Percentiles rank a stretch among this genome's conserved stretches.
Evolutionary conservation across 2,888 invertebrate species (phyloP).

Genomic region (Prenolepis imparis): DNA sequence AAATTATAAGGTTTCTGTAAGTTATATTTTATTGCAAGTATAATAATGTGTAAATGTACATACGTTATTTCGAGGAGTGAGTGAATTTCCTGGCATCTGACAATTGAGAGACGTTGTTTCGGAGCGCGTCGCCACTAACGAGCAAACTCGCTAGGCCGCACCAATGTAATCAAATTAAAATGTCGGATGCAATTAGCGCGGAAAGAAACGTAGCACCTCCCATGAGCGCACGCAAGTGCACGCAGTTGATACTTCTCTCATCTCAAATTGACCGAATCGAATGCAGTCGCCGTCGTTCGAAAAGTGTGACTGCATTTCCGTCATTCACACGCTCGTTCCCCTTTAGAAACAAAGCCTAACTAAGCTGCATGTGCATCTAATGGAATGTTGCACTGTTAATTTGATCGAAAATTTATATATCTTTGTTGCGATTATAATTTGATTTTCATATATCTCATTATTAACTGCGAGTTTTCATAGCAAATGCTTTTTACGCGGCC

Average conservation of each 20-base stretch:
- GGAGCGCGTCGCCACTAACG: conserved; percentile 42
- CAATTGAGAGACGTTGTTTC: background rate
- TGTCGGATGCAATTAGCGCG: conserved; percentile 62
- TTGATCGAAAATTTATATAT: background rate
- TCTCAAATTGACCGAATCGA: conserved; percentile 39
- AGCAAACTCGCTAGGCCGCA: conserved; percentile 49
- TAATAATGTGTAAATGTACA: conserved; percentile 14
- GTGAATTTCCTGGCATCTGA: background rate
- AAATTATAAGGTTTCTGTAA: background rate
- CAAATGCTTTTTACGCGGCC: background rate
- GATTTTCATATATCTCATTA: background rate
- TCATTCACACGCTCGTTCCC: background rate
- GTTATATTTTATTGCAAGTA: background rate
- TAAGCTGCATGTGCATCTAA: conserved; percentile 36
- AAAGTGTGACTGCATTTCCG: conserved; percentile 1
- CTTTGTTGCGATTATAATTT: background rate
- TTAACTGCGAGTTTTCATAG: background rate
- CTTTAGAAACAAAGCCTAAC: background rate
- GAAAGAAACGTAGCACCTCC: conserved; percentile 8
- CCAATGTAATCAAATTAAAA: conserved; percentile 65
- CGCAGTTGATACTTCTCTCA: conserved; percentile 6
- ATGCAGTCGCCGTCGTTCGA: background rate
- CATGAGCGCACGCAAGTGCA: background rate
- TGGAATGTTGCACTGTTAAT: conserved; percentile 11
- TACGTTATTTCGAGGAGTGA: background rate